A percentile compares a stretch with the other conserved stretches of the same genome.
Conservation (phyloP, 1,140 invertebrate genomes). For the Drosophila micromelanica region DNA sequence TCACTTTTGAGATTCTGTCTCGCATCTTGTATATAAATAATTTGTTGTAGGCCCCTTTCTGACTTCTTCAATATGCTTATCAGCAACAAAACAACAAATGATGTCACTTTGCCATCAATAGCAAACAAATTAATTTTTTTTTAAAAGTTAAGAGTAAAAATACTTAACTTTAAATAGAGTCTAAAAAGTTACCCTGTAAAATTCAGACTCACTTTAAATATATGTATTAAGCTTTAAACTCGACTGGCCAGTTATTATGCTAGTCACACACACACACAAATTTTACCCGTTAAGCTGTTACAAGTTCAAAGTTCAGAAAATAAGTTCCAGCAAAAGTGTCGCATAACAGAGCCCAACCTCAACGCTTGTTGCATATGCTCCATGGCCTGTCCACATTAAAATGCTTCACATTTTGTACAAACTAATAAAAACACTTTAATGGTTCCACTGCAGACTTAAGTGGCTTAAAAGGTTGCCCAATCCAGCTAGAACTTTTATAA, state of each 20-base stretch:
- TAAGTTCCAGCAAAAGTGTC: constrained; percentile 38
- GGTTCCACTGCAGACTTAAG: constrained; percentile 34
- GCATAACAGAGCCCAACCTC: constrained; percentile 4
- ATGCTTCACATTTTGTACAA: constrained; percentile 33
- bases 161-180: background rate
- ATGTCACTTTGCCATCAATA: constrained; percentile 9
- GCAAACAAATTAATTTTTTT: background rate
- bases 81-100: constrained; percentile 19
- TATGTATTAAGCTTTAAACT: background rate
- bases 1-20: background rate
- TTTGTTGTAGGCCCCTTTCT: constrained; percentile 8
- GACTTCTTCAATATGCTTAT: constrained; percentile 23
- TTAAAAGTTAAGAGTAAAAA: background rate
- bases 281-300: constrained; percentile 34
- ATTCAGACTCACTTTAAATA: background rate
- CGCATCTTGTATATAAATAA: background rate
- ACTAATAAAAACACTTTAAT: background rate
- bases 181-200: background rate
- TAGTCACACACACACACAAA: constrained; percentile 3
- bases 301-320: constrained; percentile 49
- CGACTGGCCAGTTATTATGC: constrained; percentile 1
- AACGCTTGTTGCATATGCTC: background rate
- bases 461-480: constrained; percentile 53
- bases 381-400: background rate
- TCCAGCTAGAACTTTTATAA: background rate